Evolutionary conservation across 2,113 vertebrate genomes (phyloP), one percentile per base, ranked within the genome.

Genomic region (Euleptes europaea): DNA sequence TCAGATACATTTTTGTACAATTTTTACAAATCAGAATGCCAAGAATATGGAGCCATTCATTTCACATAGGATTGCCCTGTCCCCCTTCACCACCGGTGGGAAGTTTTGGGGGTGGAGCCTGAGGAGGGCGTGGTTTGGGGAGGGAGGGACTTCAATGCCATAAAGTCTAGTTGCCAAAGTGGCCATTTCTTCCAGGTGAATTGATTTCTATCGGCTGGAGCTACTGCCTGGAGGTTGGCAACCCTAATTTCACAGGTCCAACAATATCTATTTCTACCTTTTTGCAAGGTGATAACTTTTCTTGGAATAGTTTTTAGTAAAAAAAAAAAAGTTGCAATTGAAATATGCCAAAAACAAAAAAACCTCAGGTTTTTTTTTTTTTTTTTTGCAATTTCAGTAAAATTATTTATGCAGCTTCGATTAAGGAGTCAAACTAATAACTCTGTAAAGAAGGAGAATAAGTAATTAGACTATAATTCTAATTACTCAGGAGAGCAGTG

Each of bases 401-500:
- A 42, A 76, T 13, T 79, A 71, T 77, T 86, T 88, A 87, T 84
- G n/a, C 5, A 69, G 44, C 73, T 92, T 69, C 88, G 86, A 60
- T 84, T 80, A 85, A 90, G 71, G 12, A 86, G 42, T 80, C 78
- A 79, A 35, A 35, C 40, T 89, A 88, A 88, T 85, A 86, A 66
- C 40, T 88, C 90, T 78, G 71, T 78, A 76, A 91, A 88, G 42
- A 89, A 60, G 79, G 35, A 10, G 26, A 87, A 83, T 57, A 90
- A 76, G 74, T 83, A 84, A 78, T 84, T 85, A 73, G 35, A 81
- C 8, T 5, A 11, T 86, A 70, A 84, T 86, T 91, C 77, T 91
- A 91, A 91, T 92, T 89, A 90, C 82, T 88, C 49, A n/a, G 44
- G 78, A 79, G 60, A 79, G 74, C 47, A 85, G 40, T 74, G 42